phyloP scores from a whole-genome alignment of 2,113 vertebrate species.

The Mustela nigripes region DNA sequence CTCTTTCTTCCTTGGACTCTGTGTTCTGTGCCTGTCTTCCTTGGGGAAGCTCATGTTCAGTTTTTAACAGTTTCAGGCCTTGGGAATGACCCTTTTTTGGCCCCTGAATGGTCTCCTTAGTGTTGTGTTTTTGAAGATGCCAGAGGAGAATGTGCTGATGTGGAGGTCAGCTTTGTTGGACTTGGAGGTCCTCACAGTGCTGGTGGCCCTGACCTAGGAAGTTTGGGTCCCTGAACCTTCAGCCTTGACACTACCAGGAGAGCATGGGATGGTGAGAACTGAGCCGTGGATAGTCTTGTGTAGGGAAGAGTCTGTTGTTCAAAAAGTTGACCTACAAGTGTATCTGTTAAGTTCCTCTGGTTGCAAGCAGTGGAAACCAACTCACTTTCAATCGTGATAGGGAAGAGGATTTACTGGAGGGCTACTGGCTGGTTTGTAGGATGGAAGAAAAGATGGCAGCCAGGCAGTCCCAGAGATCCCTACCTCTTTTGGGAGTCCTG shows the following conservation, averaged over 20 bases:
- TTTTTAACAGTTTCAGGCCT: not conserved
- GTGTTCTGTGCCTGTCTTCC: conserved; percentile 35
- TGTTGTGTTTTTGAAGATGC: conserved; percentile 35
- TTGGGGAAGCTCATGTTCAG: not conserved
- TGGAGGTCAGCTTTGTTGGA: not conserved
- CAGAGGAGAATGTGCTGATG: not conserved
- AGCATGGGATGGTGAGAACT: not conserved
- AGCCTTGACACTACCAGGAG: not conserved
- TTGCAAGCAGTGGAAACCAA: conserved; percentile 42
- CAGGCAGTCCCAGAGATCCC: not conserved
- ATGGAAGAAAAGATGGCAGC: not conserved
- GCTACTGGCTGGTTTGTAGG: not conserved
- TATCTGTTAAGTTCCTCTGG: conserved; percentile 14
- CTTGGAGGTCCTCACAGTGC: not conserved
- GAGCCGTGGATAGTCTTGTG: not conserved
- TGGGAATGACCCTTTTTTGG: not conserved
- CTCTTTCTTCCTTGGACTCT: not conserved
- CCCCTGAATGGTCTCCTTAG: not conserved
- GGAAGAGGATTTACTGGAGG: not conserved
- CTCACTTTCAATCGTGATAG: not conserved
- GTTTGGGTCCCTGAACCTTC: not conserved
- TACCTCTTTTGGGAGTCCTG: not conserved
- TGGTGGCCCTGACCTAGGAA: not conserved
- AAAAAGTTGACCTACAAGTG: not conserved
- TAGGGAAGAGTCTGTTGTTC: not conserved